Evolutionary conservation across 2,888 invertebrate species (phyloP).

Genomic region (Tromatobia lineatoria): DNA sequence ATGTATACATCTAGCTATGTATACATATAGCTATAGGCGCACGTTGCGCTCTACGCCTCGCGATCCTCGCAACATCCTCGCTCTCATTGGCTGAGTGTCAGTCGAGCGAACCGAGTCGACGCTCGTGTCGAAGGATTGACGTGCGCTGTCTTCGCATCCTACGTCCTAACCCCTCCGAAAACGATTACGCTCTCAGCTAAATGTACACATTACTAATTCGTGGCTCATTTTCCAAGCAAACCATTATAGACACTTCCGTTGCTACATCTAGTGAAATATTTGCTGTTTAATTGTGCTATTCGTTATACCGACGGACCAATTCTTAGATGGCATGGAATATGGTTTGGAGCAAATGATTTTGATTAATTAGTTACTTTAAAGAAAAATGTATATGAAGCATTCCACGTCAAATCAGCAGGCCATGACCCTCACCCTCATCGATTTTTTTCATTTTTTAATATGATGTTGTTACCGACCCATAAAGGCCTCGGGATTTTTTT

Average conservation of each 20-base stretch:
- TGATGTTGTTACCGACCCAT: too few relatives aligned
- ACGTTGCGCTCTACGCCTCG: constrained; percentile 2
- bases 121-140: constrained; percentile 29
- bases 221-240: neutral
- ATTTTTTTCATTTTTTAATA: too few relatives aligned
- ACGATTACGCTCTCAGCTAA: constrained; percentile 8
- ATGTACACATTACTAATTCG: constrained; percentile 1
- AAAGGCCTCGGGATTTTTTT: too few relatives aligned
- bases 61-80: constrained; percentile 37
- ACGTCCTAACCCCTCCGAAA: neutral
- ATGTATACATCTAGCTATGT: too few relatives aligned
- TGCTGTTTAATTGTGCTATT: neutral
- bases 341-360: too few relatives aligned
- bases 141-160: constrained; percentile 17
- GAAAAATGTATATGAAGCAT: too few relatives aligned
- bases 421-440: too few relatives aligned
- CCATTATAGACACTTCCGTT: neutral
- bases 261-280: neutral
- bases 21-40: too few relatives aligned
- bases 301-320: neutral
- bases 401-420: too few relatives aligned
- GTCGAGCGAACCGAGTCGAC: constrained; percentile 12
- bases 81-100: constrained; percentile 34
- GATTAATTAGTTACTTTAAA: too few relatives aligned
- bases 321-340: too few relatives aligned